Evolutionary conservation across 2,888 invertebrate genomes (phyloP).

Genomic region (Mechanitis mazaeus): DNA sequence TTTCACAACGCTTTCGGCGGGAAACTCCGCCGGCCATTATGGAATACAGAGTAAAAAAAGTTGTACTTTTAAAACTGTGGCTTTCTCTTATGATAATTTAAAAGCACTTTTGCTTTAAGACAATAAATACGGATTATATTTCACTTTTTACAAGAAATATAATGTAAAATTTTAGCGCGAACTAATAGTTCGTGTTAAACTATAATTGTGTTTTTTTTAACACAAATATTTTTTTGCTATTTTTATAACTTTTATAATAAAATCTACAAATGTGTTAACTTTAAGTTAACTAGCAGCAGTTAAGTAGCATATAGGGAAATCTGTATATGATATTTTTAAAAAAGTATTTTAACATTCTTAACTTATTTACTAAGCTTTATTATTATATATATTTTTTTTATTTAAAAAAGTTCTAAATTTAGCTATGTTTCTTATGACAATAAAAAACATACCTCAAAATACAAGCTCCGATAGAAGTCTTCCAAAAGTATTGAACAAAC

Average conservation of each 20-base stretch:
- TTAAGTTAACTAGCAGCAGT: too few species aligned
- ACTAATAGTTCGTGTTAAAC: too few species aligned
- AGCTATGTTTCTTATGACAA: not conserved
- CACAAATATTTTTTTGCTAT: too few species aligned
- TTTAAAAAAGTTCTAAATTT: too few species aligned
- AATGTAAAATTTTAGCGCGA: not conserved
- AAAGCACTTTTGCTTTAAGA: constrained; percentile 2
- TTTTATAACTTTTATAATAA: too few species aligned
- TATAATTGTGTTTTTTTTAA: too few species aligned
- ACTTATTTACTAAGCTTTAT: too few species aligned
- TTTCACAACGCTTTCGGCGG: constrained; percentile 39
- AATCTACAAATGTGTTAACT: too few species aligned
- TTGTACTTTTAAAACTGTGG: constrained; percentile 7
- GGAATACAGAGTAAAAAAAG: constrained; percentile 24
- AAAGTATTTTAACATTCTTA: too few species aligned
- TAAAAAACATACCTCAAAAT: constrained; percentile 33
- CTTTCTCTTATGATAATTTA: constrained; percentile 13
- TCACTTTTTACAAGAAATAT: not conserved
- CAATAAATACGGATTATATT: not conserved
- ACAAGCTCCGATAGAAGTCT: not conserved
- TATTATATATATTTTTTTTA: too few species aligned
- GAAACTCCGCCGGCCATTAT: constrained; percentile 30
- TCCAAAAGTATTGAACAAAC: constrained; percentile 9
- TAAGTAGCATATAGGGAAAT: too few species aligned
- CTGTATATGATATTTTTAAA: too few species aligned